phyloP scores from a whole-genome alignment of 1,140 invertebrate species.

The Rhyzopertha dominica region DNA sequence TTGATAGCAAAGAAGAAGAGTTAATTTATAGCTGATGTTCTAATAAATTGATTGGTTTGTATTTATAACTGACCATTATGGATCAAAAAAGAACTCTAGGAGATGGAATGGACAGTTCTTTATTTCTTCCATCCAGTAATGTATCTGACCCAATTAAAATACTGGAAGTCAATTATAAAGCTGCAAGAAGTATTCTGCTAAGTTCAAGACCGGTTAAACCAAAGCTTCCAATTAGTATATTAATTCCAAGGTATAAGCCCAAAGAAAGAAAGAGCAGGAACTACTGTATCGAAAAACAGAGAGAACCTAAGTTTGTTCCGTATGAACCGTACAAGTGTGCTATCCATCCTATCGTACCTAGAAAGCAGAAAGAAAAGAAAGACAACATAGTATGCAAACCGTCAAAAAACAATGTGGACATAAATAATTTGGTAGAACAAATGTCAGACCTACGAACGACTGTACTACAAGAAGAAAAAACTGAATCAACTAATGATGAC shows the following conservation, averaged over 20 bases:
- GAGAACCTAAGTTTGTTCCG: slow-evolving; percentile 79
- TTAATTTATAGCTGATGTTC: too few species aligned
- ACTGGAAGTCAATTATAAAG: slow-evolving; percentile 17
- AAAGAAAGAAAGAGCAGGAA: slow-evolving; percentile 33
- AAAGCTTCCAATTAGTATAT: slow-evolving; percentile 26
- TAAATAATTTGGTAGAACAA: slow-evolving; percentile 62
- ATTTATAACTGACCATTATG: too few species aligned
- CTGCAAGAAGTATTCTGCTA: slow-evolving; percentile 23
- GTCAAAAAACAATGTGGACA: slow-evolving; percentile 62
- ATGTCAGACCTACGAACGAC: slow-evolving; percentile 59
- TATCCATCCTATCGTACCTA: slow-evolving; percentile 67
- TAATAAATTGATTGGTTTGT: too few species aligned
- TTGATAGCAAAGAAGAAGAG: too few species aligned
- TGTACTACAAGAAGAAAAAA: slow-evolving; percentile 43
- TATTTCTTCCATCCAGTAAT: slow-evolving; percentile 20
- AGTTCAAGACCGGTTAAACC: slow-evolving; percentile 38
- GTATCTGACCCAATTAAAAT: slow-evolving; percentile 17
- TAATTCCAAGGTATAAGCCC: slow-evolving; percentile 39
- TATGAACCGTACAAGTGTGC: slow-evolving; percentile 86
- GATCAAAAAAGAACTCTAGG: slow-evolving; percentile 29
- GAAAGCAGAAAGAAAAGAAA: slow-evolving; percentile 44
- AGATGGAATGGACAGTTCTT: slow-evolving; percentile 41
- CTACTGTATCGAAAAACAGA: slow-evolving; percentile 50
- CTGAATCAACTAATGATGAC: too few species aligned
- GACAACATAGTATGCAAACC: slow-evolving; percentile 41